Conservation (phyloP, 2,888 invertebrate species). For the Hoplodrina ambigua region DNA sequence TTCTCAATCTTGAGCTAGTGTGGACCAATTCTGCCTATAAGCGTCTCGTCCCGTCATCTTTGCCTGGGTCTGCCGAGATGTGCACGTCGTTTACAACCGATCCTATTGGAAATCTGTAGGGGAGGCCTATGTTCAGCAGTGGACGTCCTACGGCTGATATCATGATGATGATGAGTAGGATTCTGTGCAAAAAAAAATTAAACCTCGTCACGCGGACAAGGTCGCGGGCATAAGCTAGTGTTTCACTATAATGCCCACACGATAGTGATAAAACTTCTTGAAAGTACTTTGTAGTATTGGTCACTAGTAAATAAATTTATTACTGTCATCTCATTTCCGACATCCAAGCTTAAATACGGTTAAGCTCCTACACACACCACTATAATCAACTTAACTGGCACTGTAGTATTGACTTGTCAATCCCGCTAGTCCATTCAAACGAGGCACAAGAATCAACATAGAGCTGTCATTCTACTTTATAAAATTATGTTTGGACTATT, state of each 20-base stretch:
- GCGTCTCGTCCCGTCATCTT: too few species aligned
- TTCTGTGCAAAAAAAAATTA: too few species aligned
- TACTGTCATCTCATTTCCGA: constrained; percentile 31
- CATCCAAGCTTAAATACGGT: constrained; percentile 21
- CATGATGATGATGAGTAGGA: too few species aligned
- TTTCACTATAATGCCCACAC: neutral
- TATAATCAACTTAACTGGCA: constrained; percentile 25
- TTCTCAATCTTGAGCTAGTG: too few species aligned
- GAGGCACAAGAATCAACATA: constrained; percentile 33
- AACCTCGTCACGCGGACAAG: too few species aligned
- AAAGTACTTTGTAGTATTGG: constrained; percentile 1
- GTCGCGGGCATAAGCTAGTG: too few species aligned
- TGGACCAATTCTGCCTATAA: too few species aligned
- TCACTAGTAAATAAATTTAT: neutral
- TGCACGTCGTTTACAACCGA: too few species aligned
- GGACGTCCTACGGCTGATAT: too few species aligned
- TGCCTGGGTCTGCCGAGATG: too few species aligned
- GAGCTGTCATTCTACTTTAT: constrained; percentile 26
- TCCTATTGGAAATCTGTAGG: too few species aligned
- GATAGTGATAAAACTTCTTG: neutral
- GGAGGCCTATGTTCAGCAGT: too few species aligned
- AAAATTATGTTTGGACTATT: neutral
- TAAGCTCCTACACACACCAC: constrained; percentile 32
- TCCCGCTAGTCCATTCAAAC: constrained; percentile 41
- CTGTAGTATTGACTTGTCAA: constrained; percentile 43